Evolutionary conservation across 2,113 vertebrate species (phyloP).

Genomic region (Rhabdornis inornatus): DNA sequence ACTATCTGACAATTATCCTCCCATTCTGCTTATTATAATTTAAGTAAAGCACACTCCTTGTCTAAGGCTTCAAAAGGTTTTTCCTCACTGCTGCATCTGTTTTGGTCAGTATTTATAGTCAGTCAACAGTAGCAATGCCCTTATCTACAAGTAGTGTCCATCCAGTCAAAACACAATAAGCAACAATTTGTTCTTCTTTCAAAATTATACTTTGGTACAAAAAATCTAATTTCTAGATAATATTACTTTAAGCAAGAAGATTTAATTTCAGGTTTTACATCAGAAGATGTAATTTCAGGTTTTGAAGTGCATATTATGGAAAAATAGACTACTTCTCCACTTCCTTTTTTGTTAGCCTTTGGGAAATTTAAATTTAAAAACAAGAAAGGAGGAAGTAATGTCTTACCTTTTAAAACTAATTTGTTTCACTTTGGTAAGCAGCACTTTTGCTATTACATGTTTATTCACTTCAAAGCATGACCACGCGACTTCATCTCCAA

Average conservation of each 20-base stretch:
- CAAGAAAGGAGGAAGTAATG: not conserved
- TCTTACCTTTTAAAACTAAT: not conserved
- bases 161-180: not conserved
- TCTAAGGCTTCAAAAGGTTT: not conserved
- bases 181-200: not conserved
- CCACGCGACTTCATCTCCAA: not conserved
- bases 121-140: not conserved
- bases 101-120: accelerated
- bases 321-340: not conserved
- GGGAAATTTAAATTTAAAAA: not conserved
- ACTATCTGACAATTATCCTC: not conserved
- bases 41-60: not conserved
- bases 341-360: not conserved
- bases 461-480: not conserved
- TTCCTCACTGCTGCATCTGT: not conserved
- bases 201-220: not conserved
- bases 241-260: not conserved
- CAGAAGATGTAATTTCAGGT: not conserved
- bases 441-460: not conserved
- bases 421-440: not conserved
- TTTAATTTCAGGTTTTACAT: not conserved
- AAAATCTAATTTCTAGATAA: not conserved
- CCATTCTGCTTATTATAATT: not conserved
- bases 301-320: not conserved
- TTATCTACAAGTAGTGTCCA: not conserved